Evolutionary conservation across 1,140 invertebrate species (phyloP).

Genomic region (Danaus plexippus): DNA sequence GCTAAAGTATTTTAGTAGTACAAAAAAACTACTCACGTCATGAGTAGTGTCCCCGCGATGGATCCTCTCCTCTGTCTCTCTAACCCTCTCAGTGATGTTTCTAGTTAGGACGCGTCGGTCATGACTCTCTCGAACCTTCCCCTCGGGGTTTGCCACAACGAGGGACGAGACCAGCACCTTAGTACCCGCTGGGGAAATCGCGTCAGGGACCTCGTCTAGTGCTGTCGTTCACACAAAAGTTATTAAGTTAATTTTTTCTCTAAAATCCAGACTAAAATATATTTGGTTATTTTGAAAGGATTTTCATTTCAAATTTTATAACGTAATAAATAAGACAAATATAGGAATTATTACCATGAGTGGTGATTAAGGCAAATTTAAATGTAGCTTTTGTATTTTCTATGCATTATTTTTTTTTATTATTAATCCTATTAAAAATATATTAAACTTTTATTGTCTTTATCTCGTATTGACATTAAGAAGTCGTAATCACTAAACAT

Average conservation of each 20-base stretch:
- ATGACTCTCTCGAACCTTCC: constrained; percentile 84
- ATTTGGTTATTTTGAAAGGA: no score
- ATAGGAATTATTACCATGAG: no score
- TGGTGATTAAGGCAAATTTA: no score
- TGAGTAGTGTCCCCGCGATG: constrained; percentile 87
- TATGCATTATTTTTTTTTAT: no score
- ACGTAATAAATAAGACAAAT: no score
- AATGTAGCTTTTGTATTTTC: no score
- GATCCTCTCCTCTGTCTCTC: constrained; percentile 86
- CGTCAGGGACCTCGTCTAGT: constrained; percentile 49
- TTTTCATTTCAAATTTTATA: no score
- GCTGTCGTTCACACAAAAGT: constrained; percentile 31
- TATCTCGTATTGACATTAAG: no score
- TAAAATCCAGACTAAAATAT: no score
- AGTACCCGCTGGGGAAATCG: constrained; percentile 65
- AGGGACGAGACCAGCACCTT: constrained; percentile 74
- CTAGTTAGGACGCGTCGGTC: constrained; percentile 85
- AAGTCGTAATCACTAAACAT: constrained; percentile 5
- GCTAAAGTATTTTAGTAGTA: not conserved
- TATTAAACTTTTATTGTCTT: no score
- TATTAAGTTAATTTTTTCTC: not conserved
- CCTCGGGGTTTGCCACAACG: constrained; percentile 75
- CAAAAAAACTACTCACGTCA: constrained; percentile 75
- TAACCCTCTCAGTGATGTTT: constrained; percentile 84
- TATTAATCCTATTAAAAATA: no score